phyloP scores from a whole-genome alignment of 2,113 vertebrate genomes.

The Paralichthys olivaceus region DNA sequence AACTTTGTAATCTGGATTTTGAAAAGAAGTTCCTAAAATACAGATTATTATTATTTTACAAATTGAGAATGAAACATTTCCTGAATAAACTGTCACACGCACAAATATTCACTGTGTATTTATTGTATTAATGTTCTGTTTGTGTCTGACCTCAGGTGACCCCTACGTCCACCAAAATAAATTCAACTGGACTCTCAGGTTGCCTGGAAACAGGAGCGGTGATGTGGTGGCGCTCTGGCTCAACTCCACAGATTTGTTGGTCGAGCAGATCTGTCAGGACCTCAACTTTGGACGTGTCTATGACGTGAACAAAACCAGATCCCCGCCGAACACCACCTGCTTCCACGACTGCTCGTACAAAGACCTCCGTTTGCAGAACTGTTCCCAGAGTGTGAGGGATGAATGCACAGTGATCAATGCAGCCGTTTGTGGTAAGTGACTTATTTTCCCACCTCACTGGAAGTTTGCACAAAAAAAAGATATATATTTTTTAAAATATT shows the following conservation, averaged over 20 bases:
- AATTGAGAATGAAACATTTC: no score
- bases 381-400: constrained; percentile 19
- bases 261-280: constrained; percentile 53
- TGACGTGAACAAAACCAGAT: not conserved
- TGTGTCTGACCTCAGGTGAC: constrained; percentile 38
- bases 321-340: constrained; percentile 41
- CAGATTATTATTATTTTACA: no score
- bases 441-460: no score
- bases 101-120: no score
- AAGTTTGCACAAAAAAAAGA: no score
- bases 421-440: constrained; percentile 65
- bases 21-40: no score
- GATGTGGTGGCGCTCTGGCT: constrained; percentile 17
- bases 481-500: no score
- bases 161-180: constrained; percentile 31
- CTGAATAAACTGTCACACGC: no score
- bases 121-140: no score
- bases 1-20: no score
- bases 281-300: constrained; percentile 57
- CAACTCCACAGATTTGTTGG: not conserved
- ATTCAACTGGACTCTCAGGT: constrained; percentile 65
- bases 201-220: constrained; percentile 11
- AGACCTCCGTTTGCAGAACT: constrained; percentile 61
- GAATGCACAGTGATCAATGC: constrained; percentile 46
- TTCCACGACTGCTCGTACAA: constrained; percentile 60